Percentiles rank a stretch among this genome's conserved stretches.
phyloP scores from a whole-genome alignment of 2,888 invertebrate species.

The Drosophila putrida region DNA sequence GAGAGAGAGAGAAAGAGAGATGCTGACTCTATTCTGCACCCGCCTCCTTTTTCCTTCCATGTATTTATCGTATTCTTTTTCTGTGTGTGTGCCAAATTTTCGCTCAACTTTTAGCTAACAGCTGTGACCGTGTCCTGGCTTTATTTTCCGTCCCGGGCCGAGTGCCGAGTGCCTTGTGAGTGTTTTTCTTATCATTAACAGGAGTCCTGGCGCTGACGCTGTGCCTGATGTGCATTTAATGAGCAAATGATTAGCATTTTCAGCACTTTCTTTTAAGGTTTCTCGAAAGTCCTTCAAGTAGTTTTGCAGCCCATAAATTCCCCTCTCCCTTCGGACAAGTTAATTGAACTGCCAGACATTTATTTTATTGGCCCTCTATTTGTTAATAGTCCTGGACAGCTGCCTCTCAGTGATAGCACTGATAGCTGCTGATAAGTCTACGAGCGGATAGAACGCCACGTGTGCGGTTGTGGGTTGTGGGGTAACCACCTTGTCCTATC shows the following conservation, averaged over 20 bases:
- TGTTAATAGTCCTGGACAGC: conserved; percentile 34
- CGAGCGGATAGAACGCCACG: conserved; percentile 21
- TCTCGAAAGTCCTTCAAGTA: conserved; percentile 40
- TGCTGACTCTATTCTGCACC: not conserved
- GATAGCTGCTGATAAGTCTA: conserved; percentile 29
- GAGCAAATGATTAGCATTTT: conserved; percentile 77
- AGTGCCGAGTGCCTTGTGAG: conserved; percentile 5
- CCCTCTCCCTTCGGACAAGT: conserved; percentile 12
- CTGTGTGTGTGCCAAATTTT: conserved; percentile 52
- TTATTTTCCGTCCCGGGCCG: conserved; percentile 27
- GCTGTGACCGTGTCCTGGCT: conserved; percentile 47
- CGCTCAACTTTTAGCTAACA: conserved; percentile 53
- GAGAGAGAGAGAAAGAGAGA: not conserved
- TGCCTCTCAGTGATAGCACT: conserved; percentile 11
- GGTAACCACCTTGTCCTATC: conserved; percentile 26
- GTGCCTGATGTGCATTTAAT: conserved; percentile 72
- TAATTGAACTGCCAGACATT: conserved; percentile 58
- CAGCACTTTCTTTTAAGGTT: conserved; percentile 19
- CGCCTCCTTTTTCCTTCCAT: not conserved
- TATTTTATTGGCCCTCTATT: conserved; percentile 38
- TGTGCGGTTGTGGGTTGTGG: conserved; percentile 20
- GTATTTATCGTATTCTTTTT: conserved; percentile 5
- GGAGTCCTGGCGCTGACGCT: conserved; percentile 12
- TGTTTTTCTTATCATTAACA: conserved; percentile 61
- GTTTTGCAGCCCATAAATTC: conserved; percentile 40